Base-by-base conservation (phyloP, 1,140 invertebrate genomes). In the Leptinotarsa lineolata region DNA sequence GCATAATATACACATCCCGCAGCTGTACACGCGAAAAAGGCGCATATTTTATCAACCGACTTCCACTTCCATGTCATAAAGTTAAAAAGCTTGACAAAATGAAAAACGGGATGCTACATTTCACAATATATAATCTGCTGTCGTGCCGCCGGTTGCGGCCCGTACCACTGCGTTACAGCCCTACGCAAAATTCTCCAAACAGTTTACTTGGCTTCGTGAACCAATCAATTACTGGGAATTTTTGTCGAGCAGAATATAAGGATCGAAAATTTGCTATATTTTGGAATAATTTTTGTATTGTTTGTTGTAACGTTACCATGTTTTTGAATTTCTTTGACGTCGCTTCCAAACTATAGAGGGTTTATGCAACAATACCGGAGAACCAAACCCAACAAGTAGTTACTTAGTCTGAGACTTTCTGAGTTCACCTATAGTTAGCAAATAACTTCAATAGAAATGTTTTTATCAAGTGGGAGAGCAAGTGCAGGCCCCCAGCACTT, bases 111-210 rank as follows among this genome's bases (percentile, higher is more conserved):
- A 54, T 54, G 48, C 48, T 54, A 54, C 48, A 54, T 15, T 54
- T 54, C 48, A 54, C 48, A 54, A 54, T 54, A 54, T 54, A 54
- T 54, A 54, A 54, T 54, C 48, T 18, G 48, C n/a, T 54, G 48
- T 54, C 48, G 48, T 54, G 48, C 48, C 13, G 48, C 16, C 48
- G 6, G 48, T 54, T 54, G 48, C 6, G 48, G 4, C 48, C 48
- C 48, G 48, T 54, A 54, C 48, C 48, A 54, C 15, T 18, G 12
- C n/a, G 48, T 54, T 15, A 54, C 15, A n/a, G 48, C 48, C 2
- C 15, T 54, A 54, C 48, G 48, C 48, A 54, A 54, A 54, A 54
- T 54, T 54, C 16, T 1, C 48, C 4, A 54, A 54, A 54, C 48
- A 54, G 15, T 54, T 54, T 8, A 54, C 48, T 54, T 54, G n/a